Base-by-base conservation (phyloP, 2,797 vertebrate genomes). In the Phoeniculus purpureus region DNA sequence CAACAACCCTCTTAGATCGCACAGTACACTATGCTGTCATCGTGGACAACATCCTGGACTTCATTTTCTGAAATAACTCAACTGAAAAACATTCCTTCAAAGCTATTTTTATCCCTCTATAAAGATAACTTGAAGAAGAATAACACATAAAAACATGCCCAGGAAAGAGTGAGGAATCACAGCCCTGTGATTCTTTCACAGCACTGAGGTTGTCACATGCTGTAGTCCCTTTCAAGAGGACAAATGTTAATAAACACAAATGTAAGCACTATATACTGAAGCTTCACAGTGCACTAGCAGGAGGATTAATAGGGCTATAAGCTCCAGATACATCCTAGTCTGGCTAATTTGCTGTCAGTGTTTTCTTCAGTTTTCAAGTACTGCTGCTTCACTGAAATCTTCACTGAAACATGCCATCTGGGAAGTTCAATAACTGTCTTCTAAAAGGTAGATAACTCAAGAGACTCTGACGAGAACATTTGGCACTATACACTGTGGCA, bases 361-460 rank as follows among this genome's bases (percentile, higher is more conserved):
- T 77, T 92, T 85, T 80, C 75, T 90, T 72, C 86, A 51, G 84
- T 75, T 89, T 95, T 80, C 7, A 6, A 85, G 78, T 50, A 92
- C 31, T 6, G 3, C 31, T 75, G 45, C 70, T 90, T 85, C 77
- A 88, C 65, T 87, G 40, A 92, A 90, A 82, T 37, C 70, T 90
- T 85, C 77, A 88, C 65, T 87, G 40, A 92, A 90, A 82, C 56
- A 80, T 15, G 55, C 84, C 66, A 85, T 81, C 80, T 84, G 78
- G 67, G 78, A 86, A 72, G 61, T 87, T 90, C 89, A 94, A 10
- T 61, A 91, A 83, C 87, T 51, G 60, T 64, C 72, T 94, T 87
- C 75, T 70, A 34, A 91, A 91, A 92, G 62, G 32, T 12, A 65
- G 72, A 15, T 66, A 92, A 89, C 86, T 94, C 61, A 2, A 78